Percentiles rank a stretch among this genome's conserved stretches.
These are phyloP conservation scores for Calephelis nemesis DNA, from an alignment of 1,140 invertebrate species.

Conservation along the genomic window DNA sequence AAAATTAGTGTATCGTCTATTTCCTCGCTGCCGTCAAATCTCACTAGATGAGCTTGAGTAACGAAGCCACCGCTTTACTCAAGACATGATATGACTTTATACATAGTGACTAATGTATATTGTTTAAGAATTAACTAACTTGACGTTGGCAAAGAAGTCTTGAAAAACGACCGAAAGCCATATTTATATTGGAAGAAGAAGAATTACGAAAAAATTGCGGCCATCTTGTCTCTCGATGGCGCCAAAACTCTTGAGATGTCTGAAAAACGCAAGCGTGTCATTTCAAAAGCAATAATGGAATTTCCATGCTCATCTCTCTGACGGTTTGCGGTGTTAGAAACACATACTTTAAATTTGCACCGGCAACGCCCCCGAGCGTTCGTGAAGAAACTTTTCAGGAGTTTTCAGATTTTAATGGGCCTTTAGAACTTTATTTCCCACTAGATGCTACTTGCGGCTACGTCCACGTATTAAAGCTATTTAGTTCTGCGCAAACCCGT, in stretches of 20 bases:
- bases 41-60: too few relatives aligned
- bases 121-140: too few relatives aligned
- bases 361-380: constrained; percentile 49
- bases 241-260: not conserved
- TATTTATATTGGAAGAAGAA: not conserved
- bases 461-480: too few relatives aligned
- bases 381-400: constrained; percentile 51
- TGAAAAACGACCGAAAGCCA: too few relatives aligned
- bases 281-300: constrained; percentile 62
- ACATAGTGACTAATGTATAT: too few relatives aligned
- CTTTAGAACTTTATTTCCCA: constrained; percentile 22
- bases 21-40: too few relatives aligned
- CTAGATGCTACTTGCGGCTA: not conserved
- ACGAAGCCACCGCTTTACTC: too few relatives aligned
- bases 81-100: too few relatives aligned
- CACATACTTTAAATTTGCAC: constrained; percentile 72
- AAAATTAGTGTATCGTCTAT: too few relatives aligned
- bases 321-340: constrained; percentile 59
- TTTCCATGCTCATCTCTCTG: constrained; percentile 61
- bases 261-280: constrained; percentile 44
- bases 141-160: too few relatives aligned
- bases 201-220: constrained; percentile 4
- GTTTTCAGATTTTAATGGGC: constrained; percentile 54
- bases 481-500: too few relatives aligned
- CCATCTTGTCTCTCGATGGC: not conserved